Evolutionary conservation across 2,113 vertebrate species (phyloP).

Genomic region (Rhineura floridana): DNA sequence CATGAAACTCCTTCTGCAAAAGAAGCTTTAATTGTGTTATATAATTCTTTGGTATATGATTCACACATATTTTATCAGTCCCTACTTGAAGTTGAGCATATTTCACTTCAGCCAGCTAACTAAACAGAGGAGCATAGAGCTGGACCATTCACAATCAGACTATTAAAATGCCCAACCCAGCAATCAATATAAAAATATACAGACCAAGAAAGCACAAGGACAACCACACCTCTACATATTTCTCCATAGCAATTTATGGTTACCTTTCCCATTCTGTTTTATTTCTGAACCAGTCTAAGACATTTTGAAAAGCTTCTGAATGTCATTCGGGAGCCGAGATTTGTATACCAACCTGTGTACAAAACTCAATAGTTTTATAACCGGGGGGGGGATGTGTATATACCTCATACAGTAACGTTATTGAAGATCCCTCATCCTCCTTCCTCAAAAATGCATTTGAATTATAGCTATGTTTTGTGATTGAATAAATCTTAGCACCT

Average conservation of each 20-base stretch:
- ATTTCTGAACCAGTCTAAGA: not conserved
- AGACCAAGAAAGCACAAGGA: not conserved
- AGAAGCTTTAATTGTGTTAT: not conserved
- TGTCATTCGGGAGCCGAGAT: not conserved
- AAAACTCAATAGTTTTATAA: too few species aligned
- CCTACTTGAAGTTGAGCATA: not conserved
- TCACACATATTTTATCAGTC: accelerated
- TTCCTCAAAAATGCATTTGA: not conserved
- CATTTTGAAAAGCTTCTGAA: not conserved
- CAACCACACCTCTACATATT: not conserved
- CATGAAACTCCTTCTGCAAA: not conserved
- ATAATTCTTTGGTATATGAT: not conserved
- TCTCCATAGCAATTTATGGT: not conserved
- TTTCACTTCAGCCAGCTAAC: not conserved
- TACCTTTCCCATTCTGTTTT: not conserved
- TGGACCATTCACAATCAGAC: not conserved
- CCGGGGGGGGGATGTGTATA: too few species aligned
- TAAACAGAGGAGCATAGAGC: not conserved
- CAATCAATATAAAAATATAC: not conserved
- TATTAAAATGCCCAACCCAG: not conserved
- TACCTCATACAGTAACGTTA: not conserved
- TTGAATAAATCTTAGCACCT: not conserved
- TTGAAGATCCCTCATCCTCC: not conserved
- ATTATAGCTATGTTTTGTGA: not conserved
- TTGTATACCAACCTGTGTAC: not conserved